Evolutionary conservation across 2,113 vertebrate species (phyloP).

Genomic region (Orycteropus afer): DNA sequence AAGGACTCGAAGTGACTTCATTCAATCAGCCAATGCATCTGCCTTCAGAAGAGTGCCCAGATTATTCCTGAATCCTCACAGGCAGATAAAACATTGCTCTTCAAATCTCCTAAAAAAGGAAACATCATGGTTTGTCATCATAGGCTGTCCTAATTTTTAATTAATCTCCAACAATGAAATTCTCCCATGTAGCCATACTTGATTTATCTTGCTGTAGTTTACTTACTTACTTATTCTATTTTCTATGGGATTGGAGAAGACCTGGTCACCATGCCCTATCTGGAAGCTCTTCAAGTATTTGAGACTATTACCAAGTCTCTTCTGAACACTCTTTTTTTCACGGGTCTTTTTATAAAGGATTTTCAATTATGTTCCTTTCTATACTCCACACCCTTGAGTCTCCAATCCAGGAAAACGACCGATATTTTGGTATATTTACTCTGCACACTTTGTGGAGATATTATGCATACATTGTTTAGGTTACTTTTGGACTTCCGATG

Average conservation of each 20-base stretch:
- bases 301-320: slow-evolving; percentile 4
- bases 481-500: not conserved
- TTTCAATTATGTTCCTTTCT: slow-evolving; percentile 11
- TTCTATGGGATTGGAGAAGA: not conserved
- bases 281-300: slow-evolving; percentile 43
- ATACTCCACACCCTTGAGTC: not conserved
- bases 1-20: slow-evolving; percentile 20
- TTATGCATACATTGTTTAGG: not conserved
- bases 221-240: not conserved
- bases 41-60: not conserved
- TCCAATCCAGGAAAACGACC: not conserved
- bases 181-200: slow-evolving; percentile 16
- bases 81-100: slow-evolving; percentile 7
- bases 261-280: slow-evolving; percentile 30
- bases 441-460: not conserved
- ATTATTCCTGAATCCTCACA: slow-evolving; percentile 9
- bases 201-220: slow-evolving; percentile 2
- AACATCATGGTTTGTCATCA: not conserved
- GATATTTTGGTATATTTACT: slow-evolving; percentile 23
- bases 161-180: slow-evolving; percentile 2
- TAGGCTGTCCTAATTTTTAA: slow-evolving; percentile 44
- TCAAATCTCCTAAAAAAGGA: not conserved
- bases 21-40: not conserved
- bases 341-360: not conserved
- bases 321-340: slow-evolving; percentile 32